A percentile compares a stretch with the other conserved stretches of the same genome.
These are phyloP conservation scores for Dryococelus australis DNA, from an alignment of 2,888 invertebrate genomes.

Conservation along the genomic window DNA sequence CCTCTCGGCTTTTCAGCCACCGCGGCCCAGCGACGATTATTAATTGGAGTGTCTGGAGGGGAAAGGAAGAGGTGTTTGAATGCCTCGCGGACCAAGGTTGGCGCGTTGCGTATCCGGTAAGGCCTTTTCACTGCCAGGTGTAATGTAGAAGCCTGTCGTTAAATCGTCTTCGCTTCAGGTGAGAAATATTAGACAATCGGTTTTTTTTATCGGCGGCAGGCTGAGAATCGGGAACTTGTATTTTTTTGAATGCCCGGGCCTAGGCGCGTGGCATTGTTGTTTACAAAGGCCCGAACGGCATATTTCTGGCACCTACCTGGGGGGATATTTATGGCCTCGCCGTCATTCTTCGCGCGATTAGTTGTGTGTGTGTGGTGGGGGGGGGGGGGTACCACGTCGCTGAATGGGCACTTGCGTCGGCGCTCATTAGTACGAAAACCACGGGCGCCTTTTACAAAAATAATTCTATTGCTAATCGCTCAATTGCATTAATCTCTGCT, in stretches of 20 bases:
- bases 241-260: background rate
- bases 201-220: background rate
- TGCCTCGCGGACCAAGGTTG: background rate
- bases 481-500: too few relatives aligned
- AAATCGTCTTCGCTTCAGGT: constrained; percentile 16
- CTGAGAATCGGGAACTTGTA: background rate
- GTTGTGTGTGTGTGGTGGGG: background rate
- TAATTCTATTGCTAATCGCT: background rate
- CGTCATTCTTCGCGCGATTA: background rate
- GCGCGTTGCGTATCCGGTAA: background rate
- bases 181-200: background rate
- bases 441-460: background rate
- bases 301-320: background rate
- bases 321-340: background rate
- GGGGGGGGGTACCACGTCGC: background rate
- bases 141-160: background rate
- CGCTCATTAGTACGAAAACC: background rate
- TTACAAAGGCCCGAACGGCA: background rate
- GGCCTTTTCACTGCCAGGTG: constrained; percentile 11
- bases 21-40: background rate
- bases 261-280: background rate
- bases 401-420: background rate
- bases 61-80: background rate
- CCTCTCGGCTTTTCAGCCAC: background rate
- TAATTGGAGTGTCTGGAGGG: constrained; percentile 1